These are phyloP conservation scores for Agriotes lineatus DNA, from an alignment of 2,888 invertebrate genomes.

Conservation along the genomic window DNA sequence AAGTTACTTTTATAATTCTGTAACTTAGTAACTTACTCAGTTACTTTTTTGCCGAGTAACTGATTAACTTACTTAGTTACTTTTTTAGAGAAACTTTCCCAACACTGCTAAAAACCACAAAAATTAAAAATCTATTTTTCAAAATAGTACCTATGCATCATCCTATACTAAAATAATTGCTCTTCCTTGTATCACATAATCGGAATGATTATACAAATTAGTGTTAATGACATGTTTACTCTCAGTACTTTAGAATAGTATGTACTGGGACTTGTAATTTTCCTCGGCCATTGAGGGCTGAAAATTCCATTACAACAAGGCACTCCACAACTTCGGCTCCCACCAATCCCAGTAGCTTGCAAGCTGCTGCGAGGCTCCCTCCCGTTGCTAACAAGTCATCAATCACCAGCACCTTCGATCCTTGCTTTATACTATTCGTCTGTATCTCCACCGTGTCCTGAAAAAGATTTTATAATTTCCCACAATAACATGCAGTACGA, in stretches of 20 bases:
- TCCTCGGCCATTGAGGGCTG: slow-evolving; percentile 77
- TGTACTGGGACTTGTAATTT: slow-evolving; percentile 78
- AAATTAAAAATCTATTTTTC: too few relatives aligned
- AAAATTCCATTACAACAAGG: slow-evolving; percentile 85
- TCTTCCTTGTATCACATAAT: too few relatives aligned
- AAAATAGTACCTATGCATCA: too few relatives aligned
- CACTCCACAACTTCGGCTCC: slow-evolving; percentile 79
- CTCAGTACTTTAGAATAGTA: slow-evolving; percentile 73
- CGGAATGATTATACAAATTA: too few relatives aligned
- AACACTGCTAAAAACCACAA: too few relatives aligned
- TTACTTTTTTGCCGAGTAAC: too few relatives aligned
- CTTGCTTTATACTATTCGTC: slow-evolving; percentile 74
- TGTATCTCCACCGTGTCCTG: slow-evolving; percentile 93
- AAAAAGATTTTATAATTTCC: slow-evolving; percentile 49
- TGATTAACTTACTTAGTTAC: too few relatives aligned
- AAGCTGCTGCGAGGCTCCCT: slow-evolving; percentile 83
- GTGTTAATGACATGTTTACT: too few relatives aligned
- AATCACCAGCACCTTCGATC: slow-evolving; percentile 84
- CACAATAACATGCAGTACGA: background rate
- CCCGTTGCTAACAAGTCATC: slow-evolving; percentile 98
- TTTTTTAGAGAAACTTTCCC: too few relatives aligned
- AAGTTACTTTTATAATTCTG: too few relatives aligned
- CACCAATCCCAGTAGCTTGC: slow-evolving; percentile 73
- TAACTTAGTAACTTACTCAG: too few relatives aligned
- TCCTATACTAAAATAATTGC: too few relatives aligned